Base-by-base conservation (phyloP, 1,140 invertebrate genomes). In the Eriocheir sinensis region DNA sequence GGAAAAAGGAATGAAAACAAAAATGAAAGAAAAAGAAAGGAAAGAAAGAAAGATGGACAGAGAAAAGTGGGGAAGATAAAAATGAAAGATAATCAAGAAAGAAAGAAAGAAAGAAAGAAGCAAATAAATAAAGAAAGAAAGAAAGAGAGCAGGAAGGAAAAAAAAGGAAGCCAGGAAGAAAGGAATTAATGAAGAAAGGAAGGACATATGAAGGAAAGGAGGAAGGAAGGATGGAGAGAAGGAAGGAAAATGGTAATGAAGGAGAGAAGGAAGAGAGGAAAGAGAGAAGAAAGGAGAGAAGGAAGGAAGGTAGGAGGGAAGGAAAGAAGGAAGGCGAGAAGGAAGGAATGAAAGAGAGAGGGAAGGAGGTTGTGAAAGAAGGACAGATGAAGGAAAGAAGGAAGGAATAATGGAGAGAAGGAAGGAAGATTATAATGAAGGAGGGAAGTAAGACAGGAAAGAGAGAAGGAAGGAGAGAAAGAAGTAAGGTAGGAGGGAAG, bases 291-390 rank as follows among this genome's bases (percentile, higher is more conserved):
- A n/a, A 34, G n/a, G 8, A 27, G 9, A 34, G 9, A 83, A 15
- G 60, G 15, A 72, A 72, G 12, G 12, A 72, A 15, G n/a, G 12
- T 72, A 15, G 12, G 81, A 83, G 81, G 36, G 81, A 83, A 9
- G n/a, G 27, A 48, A 3, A 53, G 40, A 90, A 34, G 53, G 89
- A 6, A n/a, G 40, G 9, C 41, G 34, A 38, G 9, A 48, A 34
- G n/a, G 53, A 92, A 32, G 38, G 53, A 92, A 38, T 79, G 53
- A 32, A 36, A 72, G 44, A 91, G 44, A 72, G 44, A 72, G 90
- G 9, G 53, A 91, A 30, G 34, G 48, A 91, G 90, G n/a, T 6
- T 9, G 34, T 12, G 34, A 36, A 27, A 41, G 40, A 34, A n/a
- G 4, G 40, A 86, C 0, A 21, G n/a, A 34, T 9, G 36, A 6